Evolutionary conservation across 2,797 vertebrate genomes (phyloP).

Genomic region (Argya squamiceps): DNA sequence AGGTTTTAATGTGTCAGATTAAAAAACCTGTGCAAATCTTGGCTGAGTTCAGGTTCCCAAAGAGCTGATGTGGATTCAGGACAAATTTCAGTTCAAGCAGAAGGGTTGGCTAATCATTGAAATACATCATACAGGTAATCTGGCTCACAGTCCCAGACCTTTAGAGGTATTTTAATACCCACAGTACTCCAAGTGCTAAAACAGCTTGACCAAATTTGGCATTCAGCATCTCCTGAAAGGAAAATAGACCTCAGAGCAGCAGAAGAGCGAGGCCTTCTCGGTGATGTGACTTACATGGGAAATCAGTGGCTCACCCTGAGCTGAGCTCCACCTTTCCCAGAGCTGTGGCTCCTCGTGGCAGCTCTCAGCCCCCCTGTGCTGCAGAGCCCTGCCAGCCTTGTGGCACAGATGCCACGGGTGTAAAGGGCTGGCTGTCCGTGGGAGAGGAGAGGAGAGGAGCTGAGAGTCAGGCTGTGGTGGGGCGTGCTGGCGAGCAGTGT

Average conservation of each 20-base stretch:
- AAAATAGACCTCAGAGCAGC: neutral
- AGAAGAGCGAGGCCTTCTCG: neutral
- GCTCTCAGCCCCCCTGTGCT: neutral
- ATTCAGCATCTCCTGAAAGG: neutral
- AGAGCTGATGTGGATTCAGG: neutral
- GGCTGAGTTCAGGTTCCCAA: neutral
- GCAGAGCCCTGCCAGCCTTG: neutral
- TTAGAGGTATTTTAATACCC: neutral
- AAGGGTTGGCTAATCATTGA: neutral
- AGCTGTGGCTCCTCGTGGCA: neutral
- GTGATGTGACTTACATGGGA: neutral
- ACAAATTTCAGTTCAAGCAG: constrained; percentile 14
- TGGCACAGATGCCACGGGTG: neutral
- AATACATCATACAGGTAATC: neutral
- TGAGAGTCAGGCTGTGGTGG: neutral
- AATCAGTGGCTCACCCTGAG: neutral
- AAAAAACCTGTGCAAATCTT: neutral
- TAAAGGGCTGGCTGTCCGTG: neutral
- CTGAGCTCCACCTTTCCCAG: neutral
- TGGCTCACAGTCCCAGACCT: neutral
- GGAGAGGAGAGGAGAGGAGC: neutral
- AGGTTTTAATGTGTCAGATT: neutral
- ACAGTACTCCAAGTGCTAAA: neutral
- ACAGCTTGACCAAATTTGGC: neutral
- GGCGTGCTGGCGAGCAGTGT: neutral